phyloP scores from a whole-genome alignment of 2,888 invertebrate genomes.

The Cenopis cana region DNA sequence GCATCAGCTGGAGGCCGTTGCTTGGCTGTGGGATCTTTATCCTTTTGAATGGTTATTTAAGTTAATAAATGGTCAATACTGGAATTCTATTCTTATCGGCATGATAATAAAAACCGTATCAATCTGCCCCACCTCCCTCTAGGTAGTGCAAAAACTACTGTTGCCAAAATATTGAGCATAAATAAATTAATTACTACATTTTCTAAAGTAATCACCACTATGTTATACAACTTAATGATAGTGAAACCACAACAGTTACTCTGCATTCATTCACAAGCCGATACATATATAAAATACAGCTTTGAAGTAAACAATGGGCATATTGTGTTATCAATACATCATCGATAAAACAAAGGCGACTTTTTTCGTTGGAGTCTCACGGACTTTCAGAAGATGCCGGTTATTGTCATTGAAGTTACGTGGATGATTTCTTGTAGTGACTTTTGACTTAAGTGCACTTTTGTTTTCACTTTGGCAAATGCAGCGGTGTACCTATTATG shows the following conservation, averaged over 20 bases:
- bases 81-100: too few relatives aligned
- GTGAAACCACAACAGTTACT: constrained; percentile 23
- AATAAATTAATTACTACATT: too few relatives aligned
- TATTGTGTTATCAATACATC: constrained; percentile 48
- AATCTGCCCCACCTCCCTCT: too few relatives aligned
- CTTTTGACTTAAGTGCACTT: constrained; percentile 49
- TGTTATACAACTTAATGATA: not conserved
- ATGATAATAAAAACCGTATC: too few relatives aligned
- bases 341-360: constrained; percentile 54
- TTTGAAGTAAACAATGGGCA: constrained; percentile 33
- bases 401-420: constrained; percentile 53
- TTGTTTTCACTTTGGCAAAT: constrained; percentile 56
- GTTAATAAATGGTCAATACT: too few relatives aligned
- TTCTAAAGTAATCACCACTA: too few relatives aligned
- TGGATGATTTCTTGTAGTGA: constrained; percentile 54
- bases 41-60: too few relatives aligned
- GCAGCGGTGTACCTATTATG: constrained; percentile 6
- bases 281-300: constrained; percentile 31
- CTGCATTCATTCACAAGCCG: constrained; percentile 19
- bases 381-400: constrained; percentile 63
- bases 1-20: not conserved
- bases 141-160: too few relatives aligned
- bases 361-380: constrained; percentile 61
- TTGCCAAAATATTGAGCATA: too few relatives aligned
- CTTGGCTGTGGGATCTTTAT: too few relatives aligned